Evolutionary conservation across 2,888 invertebrate species (phyloP).

Genomic region (Rugalucina vietnamica): DNA sequence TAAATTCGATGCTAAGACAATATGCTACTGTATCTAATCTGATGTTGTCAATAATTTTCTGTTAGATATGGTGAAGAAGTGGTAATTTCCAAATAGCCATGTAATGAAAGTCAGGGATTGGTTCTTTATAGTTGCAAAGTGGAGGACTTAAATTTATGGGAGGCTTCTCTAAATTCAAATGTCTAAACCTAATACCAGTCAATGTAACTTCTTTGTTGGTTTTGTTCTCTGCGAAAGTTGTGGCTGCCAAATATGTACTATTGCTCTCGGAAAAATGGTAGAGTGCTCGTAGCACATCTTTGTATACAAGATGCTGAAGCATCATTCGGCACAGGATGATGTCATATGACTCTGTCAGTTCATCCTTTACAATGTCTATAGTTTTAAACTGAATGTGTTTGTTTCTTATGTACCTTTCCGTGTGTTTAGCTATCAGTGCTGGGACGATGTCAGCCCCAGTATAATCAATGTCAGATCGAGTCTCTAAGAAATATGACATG

Average conservation of each 20-base stretch:
- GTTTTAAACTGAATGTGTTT: constrained; percentile 9
- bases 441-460: constrained; percentile 29
- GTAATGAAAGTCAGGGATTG: neutral
- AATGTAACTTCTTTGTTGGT: neutral
- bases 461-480: constrained; percentile 19
- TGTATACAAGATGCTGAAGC: constrained; percentile 27
- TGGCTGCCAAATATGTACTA: constrained; percentile 22
- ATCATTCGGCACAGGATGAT: constrained; percentile 25
- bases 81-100: constrained; percentile 28
- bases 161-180: neutral
- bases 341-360: constrained; percentile 2
- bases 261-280: constrained; percentile 25
- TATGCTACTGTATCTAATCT: no score
- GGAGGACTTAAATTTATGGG: constrained; percentile 19
- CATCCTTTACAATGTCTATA: constrained; percentile 5
- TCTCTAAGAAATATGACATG: constrained; percentile 24
- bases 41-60: no score
- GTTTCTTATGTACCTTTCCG: neutral
- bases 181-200: constrained; percentile 4
- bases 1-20: no score
- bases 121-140: constrained; percentile 4
- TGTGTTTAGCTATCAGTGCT: constrained; percentile 15
- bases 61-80: neutral
- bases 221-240: constrained; percentile 11
- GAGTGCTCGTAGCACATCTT: constrained; percentile 6